Evolutionary conservation across 2,113 vertebrate genomes (phyloP), one percentile per base, ranked within the genome.

Genomic region (Sinocyclocheilus maitianheensis): DNA sequence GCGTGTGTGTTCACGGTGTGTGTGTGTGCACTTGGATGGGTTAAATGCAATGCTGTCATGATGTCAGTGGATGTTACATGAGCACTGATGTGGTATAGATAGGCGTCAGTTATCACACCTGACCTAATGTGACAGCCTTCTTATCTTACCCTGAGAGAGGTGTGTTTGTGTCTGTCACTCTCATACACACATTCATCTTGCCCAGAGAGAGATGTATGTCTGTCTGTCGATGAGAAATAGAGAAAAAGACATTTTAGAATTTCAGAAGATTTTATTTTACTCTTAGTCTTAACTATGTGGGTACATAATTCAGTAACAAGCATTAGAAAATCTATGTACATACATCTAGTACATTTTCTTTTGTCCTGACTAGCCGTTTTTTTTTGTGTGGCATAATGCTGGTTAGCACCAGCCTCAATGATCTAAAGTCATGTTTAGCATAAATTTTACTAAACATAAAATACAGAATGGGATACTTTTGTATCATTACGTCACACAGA

Each of bases 31-130:
- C 37, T 37, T 43, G 8, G 43, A 43, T 43, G 43, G 43, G 43
- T 43, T 43, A 43, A 43, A 34, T 3, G 30, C 30, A 34, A 3
- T 3, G 30, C 30, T 26, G 26, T 69, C n/a, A 34, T 69, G 43
- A 82, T 69, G 43, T 82, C 80, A 69, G 46, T 51, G 24, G 63
- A 53, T 67, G 63, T 30, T 82, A 69, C 43, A n/a, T 69, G 63
- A 69, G 62, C 40, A 22, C n/a, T 34, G 62, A 69, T 69, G 43
- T 53, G 63, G 63, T 51, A 26, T 69, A 53, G 80, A 69, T 18
- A 53, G 40, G 24, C 16, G 22, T 69, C 63, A 82, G 63, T 51
- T 82, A 82, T 82, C 63, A 82, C 40, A 48, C 80, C 16, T 34
- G 43, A 46, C 34, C 60, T 40, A 81, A 24, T 46, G 60, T 65